phyloP scores from a whole-genome alignment of 2,888 invertebrate genomes.

The Itoplectis maculator region DNA sequence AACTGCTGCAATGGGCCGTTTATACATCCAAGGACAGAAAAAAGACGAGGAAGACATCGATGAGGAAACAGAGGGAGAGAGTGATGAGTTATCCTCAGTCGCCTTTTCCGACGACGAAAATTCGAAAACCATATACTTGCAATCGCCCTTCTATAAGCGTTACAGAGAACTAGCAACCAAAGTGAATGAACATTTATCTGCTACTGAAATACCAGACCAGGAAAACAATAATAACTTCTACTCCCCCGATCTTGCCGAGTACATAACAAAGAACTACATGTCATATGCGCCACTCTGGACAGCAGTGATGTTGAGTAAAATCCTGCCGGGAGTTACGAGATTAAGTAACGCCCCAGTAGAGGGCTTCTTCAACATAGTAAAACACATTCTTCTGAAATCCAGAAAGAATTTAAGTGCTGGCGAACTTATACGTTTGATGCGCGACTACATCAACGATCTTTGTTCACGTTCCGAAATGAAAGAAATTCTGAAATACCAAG shows the following conservation, averaged over 20 bases:
- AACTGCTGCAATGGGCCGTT: too few species aligned
- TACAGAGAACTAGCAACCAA: background rate
- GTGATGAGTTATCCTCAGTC: background rate
- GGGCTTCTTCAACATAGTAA: constrained; percentile 11
- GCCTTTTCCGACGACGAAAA: background rate
- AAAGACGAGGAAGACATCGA: constrained; percentile 10
- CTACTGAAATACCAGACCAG: background rate
- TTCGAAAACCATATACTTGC: constrained; percentile 3
- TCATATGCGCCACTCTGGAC: constrained; percentile 28
- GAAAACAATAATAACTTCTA: background rate
- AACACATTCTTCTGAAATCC: constrained; percentile 12
- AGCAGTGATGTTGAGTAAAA: background rate
- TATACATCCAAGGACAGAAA: too few species aligned
- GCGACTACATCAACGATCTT: constrained; percentile 1
- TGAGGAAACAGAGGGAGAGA: background rate
- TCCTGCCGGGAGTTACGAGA: background rate
- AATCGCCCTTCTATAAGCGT: constrained; percentile 30
- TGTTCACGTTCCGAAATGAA: constrained; percentile 14
- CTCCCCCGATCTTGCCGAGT: constrained; percentile 8
- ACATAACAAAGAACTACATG: constrained; percentile 22
- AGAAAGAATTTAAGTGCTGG: constrained; percentile 2
- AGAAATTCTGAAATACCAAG: background rate
- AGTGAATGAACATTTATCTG: too few species aligned
- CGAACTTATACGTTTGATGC: constrained; percentile 5
- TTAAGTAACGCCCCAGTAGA: constrained; percentile 24